A percentile compares a stretch with the other conserved stretches of the same genome.
Conservation (phyloP, 2,113 vertebrate genomes). For the Promerops cafer region DNA sequence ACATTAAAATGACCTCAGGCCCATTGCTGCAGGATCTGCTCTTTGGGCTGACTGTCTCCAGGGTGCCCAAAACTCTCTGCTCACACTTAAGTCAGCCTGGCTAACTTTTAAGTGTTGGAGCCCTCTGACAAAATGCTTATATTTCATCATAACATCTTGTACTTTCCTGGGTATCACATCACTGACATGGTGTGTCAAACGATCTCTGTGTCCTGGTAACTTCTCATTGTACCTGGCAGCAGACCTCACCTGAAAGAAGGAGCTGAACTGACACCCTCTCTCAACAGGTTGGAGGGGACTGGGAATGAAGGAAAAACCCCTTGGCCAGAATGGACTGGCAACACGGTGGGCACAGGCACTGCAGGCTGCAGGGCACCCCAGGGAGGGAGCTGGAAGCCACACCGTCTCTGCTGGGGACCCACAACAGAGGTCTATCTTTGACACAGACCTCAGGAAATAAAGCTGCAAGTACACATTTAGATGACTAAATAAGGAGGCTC, state of each 20-base stretch:
- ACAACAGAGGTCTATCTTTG: neutral
- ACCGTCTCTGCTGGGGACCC: neutral
- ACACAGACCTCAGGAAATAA: neutral
- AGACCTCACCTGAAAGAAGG: neutral
- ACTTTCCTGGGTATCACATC: neutral
- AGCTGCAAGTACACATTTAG: neutral
- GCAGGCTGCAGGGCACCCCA: neutral
- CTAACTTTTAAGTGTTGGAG: neutral
- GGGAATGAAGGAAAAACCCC: neutral
- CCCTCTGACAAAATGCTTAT: neutral
- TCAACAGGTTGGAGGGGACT: neutral
- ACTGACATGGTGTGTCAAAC: neutral
- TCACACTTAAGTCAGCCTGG: neutral
- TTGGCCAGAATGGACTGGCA: neutral
- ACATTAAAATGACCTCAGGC: neutral
- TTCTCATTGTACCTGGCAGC: no score
- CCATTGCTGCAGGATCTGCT: neutral
- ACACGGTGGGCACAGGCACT: rapidly evolving
- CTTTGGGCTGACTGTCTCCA: neutral
- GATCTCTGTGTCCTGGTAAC: rapidly evolving
- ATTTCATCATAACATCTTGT: neutral
- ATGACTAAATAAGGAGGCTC: neutral
- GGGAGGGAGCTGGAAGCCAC: neutral
- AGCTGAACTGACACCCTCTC: neutral
- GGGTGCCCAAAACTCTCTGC: neutral